Evolutionary conservation across 2,797 vertebrate genomes (phyloP), one percentile per base, ranked within the genome.

Genomic region (Aeoliscus strigatus): DNA sequence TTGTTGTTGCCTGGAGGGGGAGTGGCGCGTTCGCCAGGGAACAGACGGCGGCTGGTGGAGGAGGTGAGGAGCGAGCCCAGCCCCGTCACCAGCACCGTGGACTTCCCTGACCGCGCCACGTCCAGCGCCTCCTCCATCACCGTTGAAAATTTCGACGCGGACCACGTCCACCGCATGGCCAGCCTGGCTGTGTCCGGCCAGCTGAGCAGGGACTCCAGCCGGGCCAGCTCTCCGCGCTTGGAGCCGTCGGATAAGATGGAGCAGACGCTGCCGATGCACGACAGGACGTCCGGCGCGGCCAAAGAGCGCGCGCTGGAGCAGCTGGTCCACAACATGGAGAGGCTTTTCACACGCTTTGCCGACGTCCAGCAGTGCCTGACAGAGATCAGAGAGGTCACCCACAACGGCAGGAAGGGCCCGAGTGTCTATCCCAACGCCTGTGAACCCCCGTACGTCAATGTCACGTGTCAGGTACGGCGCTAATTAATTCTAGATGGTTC

Each of bases 381-480:
- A 8, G 90, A 94, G 50, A 85, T 95, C 60, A 84, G 65, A 35
- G 90, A 92, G 44, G 86, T 80, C 27, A 62, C 86, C 0, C 92
- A 82, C 35, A 88, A 87, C 9, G 87, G 82, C 25, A 92, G 83
- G 76, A 92, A 83, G 60, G 32, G 41, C 12, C 43, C 39, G 26
- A 65, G 66, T 1, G 43, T 25, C 0, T 96, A 97, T 29, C 94
- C 95, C 0, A 78, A 65, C 12, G 83, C 80, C 23, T 77, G 65
- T 27, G 90, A 97, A 0, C 89, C 91, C 0, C 82, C 91, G 1
- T 97, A 93, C 17, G 66, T 94, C 67, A 88, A 89, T 30, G 64
- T 99, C 78, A 89, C 86, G n/a, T 94, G 78, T 61, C 93, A 98
- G 94, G 96, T 99, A 95, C 18, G 17, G 57, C 39, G 33, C 14